Evolutionary conservation across 1,140 invertebrate genomes (phyloP).

Genomic region (Mya arenaria): DNA sequence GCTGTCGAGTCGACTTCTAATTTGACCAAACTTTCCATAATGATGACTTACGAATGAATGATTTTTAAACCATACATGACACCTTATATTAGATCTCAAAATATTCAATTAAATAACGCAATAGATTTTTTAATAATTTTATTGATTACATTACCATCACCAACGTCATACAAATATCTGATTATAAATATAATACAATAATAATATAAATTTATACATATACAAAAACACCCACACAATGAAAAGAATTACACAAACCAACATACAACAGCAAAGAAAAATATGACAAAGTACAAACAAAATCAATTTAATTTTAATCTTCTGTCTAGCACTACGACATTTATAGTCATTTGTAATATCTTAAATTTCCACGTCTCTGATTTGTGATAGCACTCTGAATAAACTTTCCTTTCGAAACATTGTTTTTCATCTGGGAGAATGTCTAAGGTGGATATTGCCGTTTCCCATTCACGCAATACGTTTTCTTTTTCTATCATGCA

Average conservation of each 20-base stretch:
- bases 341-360: conserved; percentile 3
- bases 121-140: neutral
- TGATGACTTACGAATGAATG: no score
- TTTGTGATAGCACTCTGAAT: conserved; percentile 19
- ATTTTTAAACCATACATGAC: no score
- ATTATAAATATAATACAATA: neutral
- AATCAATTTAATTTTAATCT: neutral
- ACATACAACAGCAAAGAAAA: no score
- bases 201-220: neutral
- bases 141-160: neutral
- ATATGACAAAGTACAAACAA: neutral
- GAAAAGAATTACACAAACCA: no score
- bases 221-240: neutral
- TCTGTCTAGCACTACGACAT: neutral
- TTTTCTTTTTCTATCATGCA: neutral
- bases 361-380: neutral
- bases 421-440: neutral
- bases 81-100: no score
- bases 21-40: conserved; percentile 8
- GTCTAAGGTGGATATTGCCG: neutral
- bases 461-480: neutral
- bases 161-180: neutral
- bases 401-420: conserved; percentile 10
- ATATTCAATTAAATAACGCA: neutral
- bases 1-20: conserved; percentile 5